Base-by-base conservation (phyloP, 2,888 invertebrate species). In the Charanyca ferruginea region DNA sequence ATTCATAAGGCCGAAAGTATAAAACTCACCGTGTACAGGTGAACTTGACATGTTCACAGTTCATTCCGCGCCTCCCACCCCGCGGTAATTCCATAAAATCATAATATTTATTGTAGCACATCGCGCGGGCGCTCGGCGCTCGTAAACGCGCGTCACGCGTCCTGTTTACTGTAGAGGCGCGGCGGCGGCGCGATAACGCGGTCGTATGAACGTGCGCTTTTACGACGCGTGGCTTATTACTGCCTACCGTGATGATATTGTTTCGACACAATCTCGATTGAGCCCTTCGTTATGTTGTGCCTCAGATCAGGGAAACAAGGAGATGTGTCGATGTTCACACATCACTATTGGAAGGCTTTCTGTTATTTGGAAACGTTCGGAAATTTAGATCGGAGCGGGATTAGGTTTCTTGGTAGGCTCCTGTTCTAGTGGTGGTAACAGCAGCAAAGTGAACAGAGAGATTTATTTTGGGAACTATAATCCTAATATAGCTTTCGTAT, bases 211-310 rank as follows among this genome's bases (percentile, higher is more conserved):
- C 52, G 44, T 54, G 54, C 58, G 47, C n/a, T 42, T 68, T 79
- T 76, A 79, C 68, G 79, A 76, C 38, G 66, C 66, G 63, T 41
- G 53, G 62, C 73, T 66, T 73, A 76, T 72, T 59, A 59, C 67
- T 49, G 44, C 60, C 66, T 65, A 42, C 53, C 18, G 35, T 54
- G 63, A 51, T 79, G 75, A 74, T 74, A 76, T 58, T 74, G 75
- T 79, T 58, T 52, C 67, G 23, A 53, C 61, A 48, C 75, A 74
- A 75, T 75, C 79, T 67, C 67, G 48, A 79, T 74, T 62, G 61
- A 73, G 74, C 54, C 58, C 54, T 72, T 60, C 44, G 52, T 65
- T 78, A 47, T 55, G 52, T 60, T 28, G 49, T 32, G 23, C 16
- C 74, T 16, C 32, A n/a, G 79, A 66, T 49, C 49, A 23, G 8